Evolutionary conservation across 2,113 vertebrate species (phyloP).

Genomic region (Dryoscopus gambensis): DNA sequence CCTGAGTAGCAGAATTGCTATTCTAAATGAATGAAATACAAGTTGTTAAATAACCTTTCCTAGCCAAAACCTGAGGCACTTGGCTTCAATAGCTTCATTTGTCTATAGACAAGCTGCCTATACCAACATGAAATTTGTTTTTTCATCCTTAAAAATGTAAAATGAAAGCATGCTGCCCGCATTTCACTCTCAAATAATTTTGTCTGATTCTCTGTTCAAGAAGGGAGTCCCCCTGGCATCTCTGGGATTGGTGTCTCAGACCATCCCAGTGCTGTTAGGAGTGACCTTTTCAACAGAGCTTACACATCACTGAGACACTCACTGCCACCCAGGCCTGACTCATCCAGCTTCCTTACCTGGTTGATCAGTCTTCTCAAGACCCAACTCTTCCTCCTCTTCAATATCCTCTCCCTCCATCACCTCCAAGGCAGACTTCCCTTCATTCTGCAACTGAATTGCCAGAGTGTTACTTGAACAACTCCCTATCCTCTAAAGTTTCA

Average conservation of each 20-base stretch:
- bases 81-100: background rate
- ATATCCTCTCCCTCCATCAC: slow-evolving; percentile 68
- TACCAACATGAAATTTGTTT: background rate
- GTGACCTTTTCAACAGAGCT: background rate
- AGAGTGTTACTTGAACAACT: background rate
- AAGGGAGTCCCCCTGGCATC: background rate
- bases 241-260: background rate
- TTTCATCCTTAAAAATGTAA: background rate
- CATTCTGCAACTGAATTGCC: slow-evolving; percentile 66
- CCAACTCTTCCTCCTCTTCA: slow-evolving; percentile 62
- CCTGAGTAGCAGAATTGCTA: background rate
- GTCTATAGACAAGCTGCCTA: background rate
- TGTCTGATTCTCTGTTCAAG: background rate
- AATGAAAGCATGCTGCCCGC: background rate
- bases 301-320: background rate
- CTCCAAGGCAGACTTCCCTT: slow-evolving; percentile 57
- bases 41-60: background rate
- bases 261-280: background rate
- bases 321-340: background rate
- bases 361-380: background rate
- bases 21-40: background rate
- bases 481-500: background rate
- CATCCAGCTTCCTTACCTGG: slow-evolving; percentile 48
- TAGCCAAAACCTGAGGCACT: background rate
- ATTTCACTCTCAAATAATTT: background rate